phyloP scores from a whole-genome alignment of 2,797 vertebrate genomes.

The Esox lucius region DNA sequence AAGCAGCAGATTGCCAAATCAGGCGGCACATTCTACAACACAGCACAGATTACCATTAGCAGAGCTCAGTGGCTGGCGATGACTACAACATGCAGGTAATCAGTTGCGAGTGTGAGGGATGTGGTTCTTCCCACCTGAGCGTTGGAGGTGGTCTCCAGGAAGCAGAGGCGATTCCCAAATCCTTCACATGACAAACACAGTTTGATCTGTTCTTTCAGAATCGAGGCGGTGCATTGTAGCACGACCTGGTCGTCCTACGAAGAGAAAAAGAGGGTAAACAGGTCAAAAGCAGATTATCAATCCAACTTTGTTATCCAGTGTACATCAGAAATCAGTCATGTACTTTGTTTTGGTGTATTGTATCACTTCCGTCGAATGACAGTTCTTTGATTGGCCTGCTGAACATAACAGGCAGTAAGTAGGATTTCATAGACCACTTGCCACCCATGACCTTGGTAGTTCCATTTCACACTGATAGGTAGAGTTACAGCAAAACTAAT shows the following conservation, averaged over 20 bases:
- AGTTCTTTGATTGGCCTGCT: too few relatives aligned
- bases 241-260: slow-evolving; percentile 88
- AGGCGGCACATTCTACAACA: slow-evolving; percentile 85
- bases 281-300: background rate
- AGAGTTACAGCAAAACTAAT: slow-evolving; percentile 34
- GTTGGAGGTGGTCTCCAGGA: slow-evolving; percentile 89
- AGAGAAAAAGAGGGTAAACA: slow-evolving; percentile 9
- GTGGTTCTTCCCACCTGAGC: slow-evolving; percentile 77
- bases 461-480: slow-evolving; percentile 13
- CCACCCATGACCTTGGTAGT: slow-evolving; percentile 16
- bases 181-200: slow-evolving; percentile 90
- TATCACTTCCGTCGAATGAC: background rate
- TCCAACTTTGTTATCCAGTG: background rate
- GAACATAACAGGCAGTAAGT: background rate
- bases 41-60: background rate
- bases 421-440: background rate
- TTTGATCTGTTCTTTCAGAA: slow-evolving; percentile 91
- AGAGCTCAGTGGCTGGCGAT: background rate
- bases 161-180: slow-evolving; percentile 91
- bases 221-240: slow-evolving; percentile 86
- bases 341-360: background rate
- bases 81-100: background rate
- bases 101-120: background rate
- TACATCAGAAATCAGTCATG: background rate
- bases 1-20: slow-evolving; percentile 92